phyloP scores from a whole-genome alignment of 2,888 invertebrate genomes.

The Drosophila siamana region DNA sequence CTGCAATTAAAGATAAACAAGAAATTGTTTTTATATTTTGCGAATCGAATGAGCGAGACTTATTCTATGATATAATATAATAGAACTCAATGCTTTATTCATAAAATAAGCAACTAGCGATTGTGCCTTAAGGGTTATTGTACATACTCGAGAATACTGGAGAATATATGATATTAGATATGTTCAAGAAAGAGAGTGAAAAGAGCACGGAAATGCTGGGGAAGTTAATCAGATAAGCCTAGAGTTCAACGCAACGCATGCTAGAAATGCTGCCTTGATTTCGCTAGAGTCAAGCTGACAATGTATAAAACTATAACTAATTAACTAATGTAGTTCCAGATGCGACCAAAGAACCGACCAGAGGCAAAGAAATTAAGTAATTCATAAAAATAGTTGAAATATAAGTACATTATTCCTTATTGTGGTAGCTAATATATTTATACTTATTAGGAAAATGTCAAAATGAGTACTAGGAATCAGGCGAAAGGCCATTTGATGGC shows the following conservation, averaged over 20 bases:
- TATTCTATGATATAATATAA: neutral
- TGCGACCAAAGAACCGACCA: too few species aligned
- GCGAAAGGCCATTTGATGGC: neutral
- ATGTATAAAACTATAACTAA: too few species aligned
- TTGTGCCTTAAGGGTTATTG: neutral
- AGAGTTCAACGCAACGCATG: neutral
- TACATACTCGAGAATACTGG: neutral
- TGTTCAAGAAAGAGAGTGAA: constrained; percentile 3
- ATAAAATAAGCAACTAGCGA: constrained; percentile 2
- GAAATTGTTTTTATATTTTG: neutral
- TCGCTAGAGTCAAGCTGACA: too few species aligned
- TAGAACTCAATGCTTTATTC: neutral
- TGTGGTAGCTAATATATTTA: too few species aligned
- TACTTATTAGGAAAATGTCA: too few species aligned
- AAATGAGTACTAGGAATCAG: too few species aligned
- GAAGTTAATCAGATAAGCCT: neutral
- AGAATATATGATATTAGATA: constrained; percentile 15
- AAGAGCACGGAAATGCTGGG: constrained; percentile 26
- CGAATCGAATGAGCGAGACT: neutral
- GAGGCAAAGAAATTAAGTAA: too few species aligned
- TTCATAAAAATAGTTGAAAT: too few species aligned
- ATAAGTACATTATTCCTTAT: too few species aligned
- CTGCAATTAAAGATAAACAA: constrained; percentile 1
- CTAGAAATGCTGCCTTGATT: too few species aligned
- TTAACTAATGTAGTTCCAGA: too few species aligned